phyloP scores from a whole-genome alignment of 2,888 invertebrate species.

The Hemistola chrysoprasaria region DNA sequence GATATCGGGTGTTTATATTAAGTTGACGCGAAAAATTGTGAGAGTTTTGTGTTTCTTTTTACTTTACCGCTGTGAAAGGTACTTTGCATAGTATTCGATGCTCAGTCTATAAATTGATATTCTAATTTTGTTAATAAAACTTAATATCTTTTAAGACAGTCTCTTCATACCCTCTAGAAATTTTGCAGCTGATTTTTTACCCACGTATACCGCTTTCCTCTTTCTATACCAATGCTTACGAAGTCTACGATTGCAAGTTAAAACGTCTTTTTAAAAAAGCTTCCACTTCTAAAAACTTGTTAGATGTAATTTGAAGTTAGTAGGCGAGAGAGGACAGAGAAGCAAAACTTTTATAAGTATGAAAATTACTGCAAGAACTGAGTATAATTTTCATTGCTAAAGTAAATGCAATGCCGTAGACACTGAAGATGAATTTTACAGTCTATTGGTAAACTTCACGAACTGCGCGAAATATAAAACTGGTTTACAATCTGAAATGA shows the following conservation, averaged over 20 bases:
- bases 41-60: not conserved
- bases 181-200: too few relatives aligned
- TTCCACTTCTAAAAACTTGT: conserved; percentile 33
- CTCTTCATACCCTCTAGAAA: too few relatives aligned
- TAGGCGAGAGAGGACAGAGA: conserved; percentile 33
- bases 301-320: conserved; percentile 56
- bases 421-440: conserved; percentile 29
- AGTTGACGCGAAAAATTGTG: not conserved
- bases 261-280: not conserved
- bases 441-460: conserved; percentile 19
- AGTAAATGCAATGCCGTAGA: conserved; percentile 34
- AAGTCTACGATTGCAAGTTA: too few relatives aligned
- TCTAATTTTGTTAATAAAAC: too few relatives aligned
- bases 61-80: not conserved
- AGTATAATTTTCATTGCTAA: conserved; percentile 52
- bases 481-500: too few relatives aligned
- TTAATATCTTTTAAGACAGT: too few relatives aligned
- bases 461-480: too few relatives aligned
- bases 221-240: too few relatives aligned
- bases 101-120: too few relatives aligned
- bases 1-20: not conserved
- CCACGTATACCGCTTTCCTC: too few relatives aligned
- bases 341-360: conserved; percentile 63
- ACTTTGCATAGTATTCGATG: too few relatives aligned
- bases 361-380: conserved; percentile 65